Base-by-base conservation (phyloP, 2,113 vertebrate genomes). In the Neofelis nebulosa region DNA sequence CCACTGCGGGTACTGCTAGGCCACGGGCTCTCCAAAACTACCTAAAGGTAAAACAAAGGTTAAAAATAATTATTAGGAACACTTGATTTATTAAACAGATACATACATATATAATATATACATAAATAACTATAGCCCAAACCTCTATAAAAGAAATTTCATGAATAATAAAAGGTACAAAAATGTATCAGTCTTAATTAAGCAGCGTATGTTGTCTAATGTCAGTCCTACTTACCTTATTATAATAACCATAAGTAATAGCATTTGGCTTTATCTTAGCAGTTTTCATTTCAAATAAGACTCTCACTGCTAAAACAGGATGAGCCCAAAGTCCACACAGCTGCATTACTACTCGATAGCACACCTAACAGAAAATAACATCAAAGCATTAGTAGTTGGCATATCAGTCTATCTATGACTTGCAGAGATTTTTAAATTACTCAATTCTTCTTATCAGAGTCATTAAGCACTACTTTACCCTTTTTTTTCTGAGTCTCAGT, bases 181-280 rank as follows among this genome's bases (percentile, higher is more conserved):
- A 82, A 95, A 88, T 50, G 4, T 71, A 73, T 89, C 48, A 73
- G n/a, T 71, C 50, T 48, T 91, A 45, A 97, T 29, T 29, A 65
- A n/a, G 79, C 0, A 81, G 12, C 19, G 84, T 38, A 45, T 69
- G 41, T 25, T 81, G 10, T 27, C 48, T 36, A 96, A 74, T 33
- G 50, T 91, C 1, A 2, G 23, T 38, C 48, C 78, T 38, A 86
- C 97, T 98, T 98, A 99, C 99, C 99, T 99, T 99, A 98, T 99
- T 99, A 98, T 99, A 99, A 98, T 99, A 99, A 98, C 99, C 99
- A 1, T 99, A 99, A 92, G 99, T 99, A 98, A 99, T 99, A 91
- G 99, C 99, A 97, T 99, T 99, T 69, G 99, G 99, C 16, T 99
- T 99, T 91, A 99, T 99, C 91, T 99, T 99, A 90, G 99, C 99